Evolutionary conservation across 2,113 vertebrate species (phyloP).

Genomic region (Lanius ludovicianus): DNA sequence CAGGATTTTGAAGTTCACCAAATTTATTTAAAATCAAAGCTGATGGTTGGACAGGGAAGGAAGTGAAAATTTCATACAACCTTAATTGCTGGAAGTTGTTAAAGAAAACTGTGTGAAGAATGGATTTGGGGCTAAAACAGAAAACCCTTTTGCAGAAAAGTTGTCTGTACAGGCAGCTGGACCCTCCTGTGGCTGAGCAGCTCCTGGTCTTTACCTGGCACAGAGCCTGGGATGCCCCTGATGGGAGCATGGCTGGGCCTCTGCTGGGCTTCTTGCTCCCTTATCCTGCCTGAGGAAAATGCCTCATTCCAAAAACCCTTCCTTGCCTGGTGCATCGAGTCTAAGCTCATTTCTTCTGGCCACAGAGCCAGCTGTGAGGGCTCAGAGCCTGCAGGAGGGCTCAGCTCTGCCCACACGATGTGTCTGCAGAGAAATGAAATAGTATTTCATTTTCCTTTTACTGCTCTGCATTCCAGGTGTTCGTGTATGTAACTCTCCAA

Average conservation of each 20-base stretch:
- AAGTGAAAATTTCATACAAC: not conserved
- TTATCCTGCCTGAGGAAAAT: not conserved
- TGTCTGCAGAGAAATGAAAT: not conserved
- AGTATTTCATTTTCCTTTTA: not conserved
- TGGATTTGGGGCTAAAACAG: not conserved
- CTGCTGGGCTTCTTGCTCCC: not conserved
- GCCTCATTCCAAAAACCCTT: not conserved
- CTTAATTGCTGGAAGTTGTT: not conserved
- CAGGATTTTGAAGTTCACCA: not conserved
- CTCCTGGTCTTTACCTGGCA: not conserved
- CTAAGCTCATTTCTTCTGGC: not conserved
- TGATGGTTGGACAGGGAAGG: not conserved
- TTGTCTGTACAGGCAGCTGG: not conserved
- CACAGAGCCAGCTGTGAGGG: too few relatives aligned
- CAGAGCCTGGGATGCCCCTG: accelerated
- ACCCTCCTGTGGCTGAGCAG: not conserved
- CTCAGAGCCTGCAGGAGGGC: not conserved
- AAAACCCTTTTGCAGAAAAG: not conserved
- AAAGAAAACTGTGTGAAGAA: not conserved
- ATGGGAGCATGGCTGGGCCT: not conserved
- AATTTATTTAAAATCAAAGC: not conserved
- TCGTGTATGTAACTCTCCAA: accelerated
- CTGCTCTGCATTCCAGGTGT: not conserved
- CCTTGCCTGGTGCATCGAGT: not conserved
- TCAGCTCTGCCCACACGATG: not conserved